Conservation (phyloP, 1,140 invertebrate species). For the Scaptodrosophila lebanonensis region DNA sequence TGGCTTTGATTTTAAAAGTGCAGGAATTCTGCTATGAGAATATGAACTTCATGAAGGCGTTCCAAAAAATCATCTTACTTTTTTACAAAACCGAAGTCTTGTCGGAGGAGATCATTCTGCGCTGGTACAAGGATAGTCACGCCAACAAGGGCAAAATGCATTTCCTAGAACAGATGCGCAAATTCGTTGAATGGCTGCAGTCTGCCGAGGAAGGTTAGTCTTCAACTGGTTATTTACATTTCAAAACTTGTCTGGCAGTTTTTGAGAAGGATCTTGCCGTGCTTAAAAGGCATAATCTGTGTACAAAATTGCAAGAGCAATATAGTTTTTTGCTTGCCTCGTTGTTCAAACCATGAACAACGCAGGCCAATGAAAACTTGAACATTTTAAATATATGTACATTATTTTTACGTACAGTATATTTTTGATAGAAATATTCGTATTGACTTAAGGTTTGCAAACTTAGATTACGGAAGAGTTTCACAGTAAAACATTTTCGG, state of each 20-base stretch:
- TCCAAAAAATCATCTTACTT: slow-evolving; percentile 97
- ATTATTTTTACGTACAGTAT: too few species aligned
- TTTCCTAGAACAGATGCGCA: slow-evolving; percentile 98
- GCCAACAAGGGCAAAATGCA: slow-evolving; percentile 96
- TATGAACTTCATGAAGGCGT: slow-evolving; percentile 99
- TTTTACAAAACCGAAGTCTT: slow-evolving; percentile 96
- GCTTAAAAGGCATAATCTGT: slow-evolving; percentile 37
- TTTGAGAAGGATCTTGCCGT: slow-evolving; percentile 28
- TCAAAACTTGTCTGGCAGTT: slow-evolving; percentile 13
- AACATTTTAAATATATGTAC: slow-evolving; percentile 24
- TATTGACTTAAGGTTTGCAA: too few species aligned
- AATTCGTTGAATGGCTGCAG: slow-evolving; percentile 97
- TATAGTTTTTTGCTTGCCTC: slow-evolving; percentile 74
- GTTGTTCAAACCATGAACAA: slow-evolving; percentile 41
- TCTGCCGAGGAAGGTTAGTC: slow-evolving; percentile 92
- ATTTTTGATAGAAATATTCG: too few species aligned
- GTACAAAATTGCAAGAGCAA: slow-evolving; percentile 67
- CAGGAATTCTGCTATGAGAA: slow-evolving; percentile 99
- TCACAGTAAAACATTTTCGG: too few species aligned
- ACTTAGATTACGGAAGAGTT: too few species aligned
- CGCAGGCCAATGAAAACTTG: slow-evolving; percentile 72
- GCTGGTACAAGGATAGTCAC: slow-evolving; percentile 96
- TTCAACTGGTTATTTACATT: neutral
- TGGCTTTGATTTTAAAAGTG: slow-evolving; percentile 91
- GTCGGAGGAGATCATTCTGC: slow-evolving; percentile 93